Percentiles rank a stretch among this genome's conserved stretches.
phyloP scores from a whole-genome alignment of 2,888 invertebrate genomes.

The Aspidapion aeneum region DNA sequence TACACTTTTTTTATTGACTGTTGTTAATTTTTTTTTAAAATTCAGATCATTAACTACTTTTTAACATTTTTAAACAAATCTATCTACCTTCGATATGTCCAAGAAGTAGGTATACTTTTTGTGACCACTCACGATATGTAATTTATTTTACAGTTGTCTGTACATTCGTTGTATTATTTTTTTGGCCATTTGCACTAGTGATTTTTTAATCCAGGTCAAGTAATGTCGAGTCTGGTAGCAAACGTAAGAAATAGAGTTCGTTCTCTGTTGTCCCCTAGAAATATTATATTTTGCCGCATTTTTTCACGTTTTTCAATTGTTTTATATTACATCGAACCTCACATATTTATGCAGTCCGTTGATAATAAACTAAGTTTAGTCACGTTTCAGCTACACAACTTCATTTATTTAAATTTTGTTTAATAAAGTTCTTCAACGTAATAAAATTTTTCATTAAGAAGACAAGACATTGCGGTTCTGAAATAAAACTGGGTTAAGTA shows the following conservation, averaged over 20 bases:
- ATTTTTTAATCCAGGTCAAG: background rate
- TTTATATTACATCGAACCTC: too few relatives aligned
- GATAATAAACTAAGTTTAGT: too few relatives aligned
- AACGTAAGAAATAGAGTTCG: slow-evolving; percentile 36
- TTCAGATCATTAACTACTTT: background rate
- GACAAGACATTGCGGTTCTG: background rate
- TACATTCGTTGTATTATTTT: background rate
- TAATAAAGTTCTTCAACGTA: too few relatives aligned
- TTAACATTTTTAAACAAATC: background rate
- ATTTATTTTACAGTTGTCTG: too few relatives aligned
- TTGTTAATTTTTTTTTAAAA: background rate
- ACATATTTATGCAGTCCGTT: background rate
- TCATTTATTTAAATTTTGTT: background rate
- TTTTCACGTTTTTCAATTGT: slow-evolving; percentile 10
- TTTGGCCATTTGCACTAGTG: background rate
- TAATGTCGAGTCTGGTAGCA: background rate
- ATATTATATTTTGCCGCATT: slow-evolving; percentile 27
- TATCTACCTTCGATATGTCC: background rate
- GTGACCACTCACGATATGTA: background rate
- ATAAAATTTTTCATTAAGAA: background rate
- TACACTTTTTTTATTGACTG: background rate
- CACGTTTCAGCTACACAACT: background rate
- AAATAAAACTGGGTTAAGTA: background rate
- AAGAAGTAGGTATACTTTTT: background rate
- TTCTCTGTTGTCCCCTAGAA: slow-evolving; percentile 40